phyloP scores from a whole-genome alignment of 1,140 invertebrate species.

The Sitophilus oryzae region DNA sequence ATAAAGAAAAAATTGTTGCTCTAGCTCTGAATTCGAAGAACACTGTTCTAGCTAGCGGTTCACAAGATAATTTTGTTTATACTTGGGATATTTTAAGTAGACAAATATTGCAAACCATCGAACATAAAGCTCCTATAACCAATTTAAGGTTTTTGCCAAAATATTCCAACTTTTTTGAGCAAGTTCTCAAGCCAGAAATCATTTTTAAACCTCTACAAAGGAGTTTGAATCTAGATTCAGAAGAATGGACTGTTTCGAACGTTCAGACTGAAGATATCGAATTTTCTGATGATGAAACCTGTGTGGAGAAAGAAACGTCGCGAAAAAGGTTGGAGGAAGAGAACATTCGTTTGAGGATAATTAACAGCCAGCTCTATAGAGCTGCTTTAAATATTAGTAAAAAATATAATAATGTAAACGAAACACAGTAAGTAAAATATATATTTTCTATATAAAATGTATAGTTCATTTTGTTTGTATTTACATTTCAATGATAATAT shows the following conservation, averaged over 20 bases:
- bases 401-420: slow-evolving; percentile 19
- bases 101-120: slow-evolving; percentile 63
- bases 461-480: no score
- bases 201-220: slow-evolving; percentile 33
- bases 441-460: no score
- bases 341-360: slow-evolving; percentile 26
- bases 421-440: background rate
- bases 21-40: slow-evolving; percentile 67
- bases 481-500: no score
- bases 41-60: slow-evolving; percentile 64
- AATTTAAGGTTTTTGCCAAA: slow-evolving; percentile 48
- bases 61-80: slow-evolving; percentile 63
- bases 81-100: slow-evolving; percentile 73
- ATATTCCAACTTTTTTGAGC: slow-evolving; percentile 30
- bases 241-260: slow-evolving; percentile 24
- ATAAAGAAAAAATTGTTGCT: slow-evolving; percentile 61
- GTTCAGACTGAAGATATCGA: slow-evolving; percentile 30
- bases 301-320: slow-evolving; percentile 10
- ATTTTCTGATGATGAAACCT: slow-evolving; percentile 28
- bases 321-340: slow-evolving; percentile 23
- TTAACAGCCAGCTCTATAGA: slow-evolving; percentile 34
- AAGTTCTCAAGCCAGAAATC: slow-evolving; percentile 30
- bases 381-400: slow-evolving; percentile 26
- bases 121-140: slow-evolving; percentile 65
- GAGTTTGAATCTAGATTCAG: slow-evolving; percentile 20